Evolutionary conservation across 2,113 vertebrate genomes (phyloP).

Genomic region (Felis catus): DNA sequence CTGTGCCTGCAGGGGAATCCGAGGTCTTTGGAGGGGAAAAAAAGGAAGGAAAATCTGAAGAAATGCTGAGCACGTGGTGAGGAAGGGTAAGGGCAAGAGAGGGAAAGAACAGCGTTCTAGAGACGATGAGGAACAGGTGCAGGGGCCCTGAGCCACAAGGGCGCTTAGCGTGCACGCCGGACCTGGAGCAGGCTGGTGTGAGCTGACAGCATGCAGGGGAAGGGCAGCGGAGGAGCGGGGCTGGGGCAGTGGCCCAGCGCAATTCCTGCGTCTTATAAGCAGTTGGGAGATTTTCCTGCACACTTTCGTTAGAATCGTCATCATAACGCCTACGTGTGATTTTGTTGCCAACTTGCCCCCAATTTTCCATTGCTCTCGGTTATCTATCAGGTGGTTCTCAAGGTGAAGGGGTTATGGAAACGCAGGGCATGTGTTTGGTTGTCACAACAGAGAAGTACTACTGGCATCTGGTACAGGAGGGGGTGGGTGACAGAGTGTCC

Average conservation of each 20-base stretch:
- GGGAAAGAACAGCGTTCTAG: neutral
- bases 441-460: neutral
- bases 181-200: too few relatives aligned
- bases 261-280: neutral
- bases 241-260: neutral
- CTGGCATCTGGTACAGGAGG: neutral
- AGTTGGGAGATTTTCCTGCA: neutral
- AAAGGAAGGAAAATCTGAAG: neutral
- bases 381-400: neutral
- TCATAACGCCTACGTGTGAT: neutral
- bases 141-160: neutral
- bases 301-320: neutral
- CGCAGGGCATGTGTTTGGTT: neutral
- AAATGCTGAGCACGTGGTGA: neutral
- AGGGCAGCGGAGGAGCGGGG: neutral
- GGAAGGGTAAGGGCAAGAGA: neutral
- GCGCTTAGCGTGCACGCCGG: rapidly evolving
- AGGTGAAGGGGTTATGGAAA: neutral
- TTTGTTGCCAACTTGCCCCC: neutral
- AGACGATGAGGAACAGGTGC: neutral
- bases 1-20: neutral
- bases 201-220: neutral
- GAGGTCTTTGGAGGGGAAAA: neutral
- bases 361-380: neutral
- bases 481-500: neutral